A percentile compares a stretch with the other conserved stretches of the same genome.
These are phyloP conservation scores for Stegastes partitus DNA, from an alignment of 2,113 vertebrate genomes.

Conservation along the genomic window DNA sequence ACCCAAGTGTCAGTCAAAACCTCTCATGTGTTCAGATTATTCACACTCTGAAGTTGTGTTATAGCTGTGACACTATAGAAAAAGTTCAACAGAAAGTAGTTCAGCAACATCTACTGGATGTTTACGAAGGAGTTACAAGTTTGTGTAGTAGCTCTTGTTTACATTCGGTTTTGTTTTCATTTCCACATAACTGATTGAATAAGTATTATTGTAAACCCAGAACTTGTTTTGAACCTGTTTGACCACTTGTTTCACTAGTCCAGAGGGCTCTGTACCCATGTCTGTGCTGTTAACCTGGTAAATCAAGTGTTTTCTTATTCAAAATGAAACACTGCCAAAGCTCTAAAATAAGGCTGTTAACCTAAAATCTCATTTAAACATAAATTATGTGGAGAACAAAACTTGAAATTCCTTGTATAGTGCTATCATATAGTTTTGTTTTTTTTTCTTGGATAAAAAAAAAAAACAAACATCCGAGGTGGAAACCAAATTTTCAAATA, in stretches of 20 bases:
- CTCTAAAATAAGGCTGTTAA: no score
- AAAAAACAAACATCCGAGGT: no score
- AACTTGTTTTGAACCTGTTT: constrained; percentile 40
- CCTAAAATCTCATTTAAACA: no score
- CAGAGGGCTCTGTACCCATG: neutral
- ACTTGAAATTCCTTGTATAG: no score
- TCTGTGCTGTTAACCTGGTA: neutral
- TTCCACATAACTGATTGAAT: constrained; percentile 30
- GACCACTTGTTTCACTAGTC: constrained; percentile 6
- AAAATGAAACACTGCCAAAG: neutral
- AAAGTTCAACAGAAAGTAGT: neutral
- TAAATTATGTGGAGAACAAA: no score
- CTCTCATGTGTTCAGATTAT: neutral
- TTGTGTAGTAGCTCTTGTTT: constrained; percentile 8
- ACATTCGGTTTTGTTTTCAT: neutral
- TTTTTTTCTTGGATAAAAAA: no score
- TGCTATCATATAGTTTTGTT: no score
- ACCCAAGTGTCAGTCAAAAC: no score
- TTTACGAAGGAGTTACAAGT: constrained; percentile 35
- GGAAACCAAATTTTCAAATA: no score
- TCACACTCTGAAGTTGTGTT: no score
- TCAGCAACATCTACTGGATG: constrained; percentile 4
- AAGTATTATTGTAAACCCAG: constrained; percentile 8
- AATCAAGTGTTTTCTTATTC: neutral
- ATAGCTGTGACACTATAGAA: no score